phyloP scores from a whole-genome alignment of 2,113 vertebrate species.

The zebrafish (Danio rerio) region GRCz12tu NC_133179.1:11949501-11950000 shows the following conservation, averaged over 20 bases:
- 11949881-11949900: background rate
- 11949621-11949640: constrained; percentile 45
- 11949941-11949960: too few relatives aligned
- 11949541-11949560: constrained; percentile 50
- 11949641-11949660: constrained; percentile 68
- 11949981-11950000: too few relatives aligned
- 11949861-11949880: background rate
- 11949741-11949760: constrained; percentile 50
- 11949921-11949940: too few relatives aligned
- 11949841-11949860: background rate
- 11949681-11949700: constrained; percentile 68
- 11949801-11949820: background rate
- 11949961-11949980: too few relatives aligned
- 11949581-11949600: constrained; percentile 40
- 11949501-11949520: constrained; percentile 48
- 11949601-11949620: constrained; percentile 7
- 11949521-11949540: constrained; percentile 50
- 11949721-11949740: constrained; percentile 60
- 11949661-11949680: constrained; percentile 55
- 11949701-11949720: constrained; percentile 58
- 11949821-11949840: background rate
- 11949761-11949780: background rate
- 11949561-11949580: constrained; percentile 41
- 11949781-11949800: background rate
- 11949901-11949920: background rate